phyloP scores from a whole-genome alignment of 2,888 invertebrate genomes.

The Drosophila paucipuncta region DNA sequence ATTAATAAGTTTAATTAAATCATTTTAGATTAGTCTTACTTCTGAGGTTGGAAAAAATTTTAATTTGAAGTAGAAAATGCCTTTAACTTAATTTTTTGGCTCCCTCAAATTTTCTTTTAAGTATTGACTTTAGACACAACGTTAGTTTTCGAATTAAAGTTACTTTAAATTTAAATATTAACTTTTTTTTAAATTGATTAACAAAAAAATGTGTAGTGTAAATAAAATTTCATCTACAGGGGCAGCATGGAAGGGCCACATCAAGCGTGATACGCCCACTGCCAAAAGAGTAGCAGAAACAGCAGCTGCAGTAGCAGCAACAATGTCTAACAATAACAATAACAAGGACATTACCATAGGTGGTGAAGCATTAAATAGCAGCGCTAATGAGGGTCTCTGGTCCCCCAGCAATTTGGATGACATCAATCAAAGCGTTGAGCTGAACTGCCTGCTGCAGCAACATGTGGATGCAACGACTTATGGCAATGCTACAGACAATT shows the following conservation, averaged over 20 bases:
- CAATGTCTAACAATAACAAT: slow-evolving; percentile 44
- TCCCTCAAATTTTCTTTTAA: background rate
- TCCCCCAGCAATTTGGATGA: slow-evolving; percentile 71
- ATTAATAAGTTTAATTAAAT: background rate
- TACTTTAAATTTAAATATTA: background rate
- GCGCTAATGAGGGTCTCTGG: slow-evolving; percentile 50
- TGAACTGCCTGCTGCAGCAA: slow-evolving; percentile 83
- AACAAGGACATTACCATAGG: slow-evolving; percentile 15
- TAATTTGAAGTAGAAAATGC: background rate
- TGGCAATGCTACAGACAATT: slow-evolving; percentile 85
- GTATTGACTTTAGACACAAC: background rate
- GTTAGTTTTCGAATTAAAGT: background rate
- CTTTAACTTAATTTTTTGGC: background rate
- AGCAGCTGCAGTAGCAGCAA: slow-evolving; percentile 18
- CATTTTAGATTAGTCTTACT: background rate
- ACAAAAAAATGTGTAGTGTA: background rate
- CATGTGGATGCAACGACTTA: slow-evolving; percentile 80
- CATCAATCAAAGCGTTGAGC: slow-evolving; percentile 83
- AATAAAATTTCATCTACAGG: background rate
- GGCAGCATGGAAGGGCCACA: slow-evolving; percentile 7
- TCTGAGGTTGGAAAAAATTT: background rate
- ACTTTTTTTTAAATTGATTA: background rate
- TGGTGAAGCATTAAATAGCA: slow-evolving; percentile 49
- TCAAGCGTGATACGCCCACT: slow-evolving; percentile 14
- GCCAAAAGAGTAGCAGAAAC: background rate